Conservation (phyloP, 1,140 invertebrate genomes). For the silkworm (Bombyx mori) region DNA sequence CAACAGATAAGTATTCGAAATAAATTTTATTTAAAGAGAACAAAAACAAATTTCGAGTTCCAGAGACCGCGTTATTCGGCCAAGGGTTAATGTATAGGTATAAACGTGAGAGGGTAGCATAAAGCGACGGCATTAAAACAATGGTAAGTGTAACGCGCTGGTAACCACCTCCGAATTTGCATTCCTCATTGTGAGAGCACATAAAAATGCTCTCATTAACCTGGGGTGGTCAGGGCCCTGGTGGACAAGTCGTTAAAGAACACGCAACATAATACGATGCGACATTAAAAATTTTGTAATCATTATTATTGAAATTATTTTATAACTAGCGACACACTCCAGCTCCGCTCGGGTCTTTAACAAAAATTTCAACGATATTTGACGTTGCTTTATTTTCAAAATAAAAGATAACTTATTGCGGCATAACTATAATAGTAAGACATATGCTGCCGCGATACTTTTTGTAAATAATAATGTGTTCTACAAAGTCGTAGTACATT, state of each 20-base stretch:
- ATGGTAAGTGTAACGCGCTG: conserved; percentile 49
- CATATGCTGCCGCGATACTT: too few species aligned
- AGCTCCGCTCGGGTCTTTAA: too few species aligned
- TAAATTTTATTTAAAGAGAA: too few species aligned
- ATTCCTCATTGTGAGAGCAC: conserved; percentile 64
- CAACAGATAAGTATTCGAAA: too few species aligned
- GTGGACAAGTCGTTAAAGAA: background rate
- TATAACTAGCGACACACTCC: too few species aligned
- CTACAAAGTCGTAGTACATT: too few species aligned
- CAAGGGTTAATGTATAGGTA: conserved; percentile 52
- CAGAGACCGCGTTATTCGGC: conserved; percentile 40
- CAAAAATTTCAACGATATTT: too few species aligned
- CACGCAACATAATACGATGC: conserved; percentile 16
- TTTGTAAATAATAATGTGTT: too few species aligned
- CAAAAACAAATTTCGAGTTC: conserved; percentile 39
- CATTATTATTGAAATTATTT: too few species aligned
- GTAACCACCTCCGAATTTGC: conserved; percentile 62
- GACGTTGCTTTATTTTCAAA: too few species aligned
- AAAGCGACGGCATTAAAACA: conserved; percentile 56
- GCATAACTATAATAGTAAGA: too few species aligned
- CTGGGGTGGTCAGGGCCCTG: conserved; percentile 43
- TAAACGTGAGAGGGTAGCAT: conserved; percentile 41
- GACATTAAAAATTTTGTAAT: background rate
- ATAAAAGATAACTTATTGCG: too few species aligned
- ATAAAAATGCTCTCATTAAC: conserved; percentile 68